A percentile compares a stretch with the other conserved stretches of the same genome.
Evolutionary conservation across 2,888 invertebrate species (phyloP).

Genomic region (Pseudoips prasinana): DNA sequence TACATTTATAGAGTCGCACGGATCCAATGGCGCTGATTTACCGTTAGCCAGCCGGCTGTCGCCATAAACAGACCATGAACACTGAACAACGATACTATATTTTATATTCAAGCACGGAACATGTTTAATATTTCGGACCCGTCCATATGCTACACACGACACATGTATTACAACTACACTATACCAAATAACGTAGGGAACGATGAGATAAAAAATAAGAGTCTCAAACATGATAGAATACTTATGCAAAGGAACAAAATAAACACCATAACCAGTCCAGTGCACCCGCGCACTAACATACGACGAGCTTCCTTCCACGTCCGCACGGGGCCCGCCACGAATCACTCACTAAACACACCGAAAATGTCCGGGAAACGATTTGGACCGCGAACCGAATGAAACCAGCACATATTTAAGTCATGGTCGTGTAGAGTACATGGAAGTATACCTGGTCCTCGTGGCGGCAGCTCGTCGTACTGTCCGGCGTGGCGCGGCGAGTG

Average conservation of each 20-base stretch:
- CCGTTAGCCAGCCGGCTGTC: slow-evolving; percentile 15
- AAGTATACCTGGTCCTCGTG: slow-evolving; percentile 73
- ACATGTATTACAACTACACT: too few species aligned
- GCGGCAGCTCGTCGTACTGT: slow-evolving; percentile 69
- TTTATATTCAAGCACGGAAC: too few species aligned
- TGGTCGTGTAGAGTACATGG: slow-evolving; percentile 2
- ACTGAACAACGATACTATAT: not conserved
- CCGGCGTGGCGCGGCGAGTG: slow-evolving; percentile 75
- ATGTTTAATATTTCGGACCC: too few species aligned
- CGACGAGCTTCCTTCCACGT: slow-evolving; percentile 17
- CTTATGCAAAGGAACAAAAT: slow-evolving; percentile 5
- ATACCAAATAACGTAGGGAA: too few species aligned
- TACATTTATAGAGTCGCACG: not conserved
- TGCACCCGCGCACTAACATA: slow-evolving; percentile 4
- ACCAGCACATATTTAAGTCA: not conserved
- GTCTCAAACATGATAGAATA: slow-evolving; percentile 17
- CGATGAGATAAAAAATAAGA: too few species aligned
- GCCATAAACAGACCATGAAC: slow-evolving; percentile 1
- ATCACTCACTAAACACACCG: not conserved
- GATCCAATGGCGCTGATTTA: slow-evolving; percentile 9
- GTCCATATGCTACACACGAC: not conserved
- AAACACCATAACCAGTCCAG: slow-evolving; percentile 7
- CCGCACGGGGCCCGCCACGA: slow-evolving; percentile 13
- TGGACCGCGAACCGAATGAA: not conserved
- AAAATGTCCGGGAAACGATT: not conserved